Evolutionary conservation across 2,888 invertebrate genomes (phyloP).

Genomic region (Aquatica leii): DNA sequence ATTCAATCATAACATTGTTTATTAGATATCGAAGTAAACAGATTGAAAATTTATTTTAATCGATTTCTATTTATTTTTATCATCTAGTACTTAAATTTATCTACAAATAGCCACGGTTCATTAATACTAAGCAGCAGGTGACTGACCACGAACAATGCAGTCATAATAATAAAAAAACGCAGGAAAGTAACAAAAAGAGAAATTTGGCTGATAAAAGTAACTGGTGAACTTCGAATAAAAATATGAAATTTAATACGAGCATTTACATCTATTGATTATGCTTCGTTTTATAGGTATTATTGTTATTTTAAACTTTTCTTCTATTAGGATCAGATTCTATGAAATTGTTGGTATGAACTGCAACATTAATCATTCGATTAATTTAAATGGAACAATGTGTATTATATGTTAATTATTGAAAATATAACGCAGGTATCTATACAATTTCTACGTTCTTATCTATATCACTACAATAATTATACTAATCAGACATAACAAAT

Average conservation of each 20-base stretch:
- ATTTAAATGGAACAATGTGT: too few species aligned
- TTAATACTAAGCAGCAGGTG: background rate
- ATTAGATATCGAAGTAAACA: conserved; percentile 11
- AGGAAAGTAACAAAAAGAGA: background rate
- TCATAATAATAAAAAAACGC: background rate
- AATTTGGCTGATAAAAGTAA: background rate
- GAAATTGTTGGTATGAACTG: background rate
- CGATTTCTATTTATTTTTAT: conserved; percentile 4
- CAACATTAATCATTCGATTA: background rate
- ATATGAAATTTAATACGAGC: background rate
- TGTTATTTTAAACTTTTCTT: background rate
- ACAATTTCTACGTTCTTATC: background rate
- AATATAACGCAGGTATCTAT: too few species aligned
- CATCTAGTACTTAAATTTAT: background rate
- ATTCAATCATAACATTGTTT: conserved; percentile 24
- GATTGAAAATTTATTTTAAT: conserved; percentile 21
- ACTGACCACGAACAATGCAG: background rate
- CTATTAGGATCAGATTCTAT: background rate
- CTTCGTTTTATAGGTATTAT: too few species aligned
- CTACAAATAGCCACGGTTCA: background rate
- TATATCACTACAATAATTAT: background rate
- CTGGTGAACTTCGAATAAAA: background rate
- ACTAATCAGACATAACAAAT: conserved; percentile 12
- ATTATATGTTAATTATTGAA: too few species aligned
- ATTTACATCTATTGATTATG: too few species aligned